Percentiles rank a stretch among this genome's conserved stretches.
Evolutionary conservation across 2,888 invertebrate genomes (phyloP).

Genomic region (Drosophila birchii): DNA sequence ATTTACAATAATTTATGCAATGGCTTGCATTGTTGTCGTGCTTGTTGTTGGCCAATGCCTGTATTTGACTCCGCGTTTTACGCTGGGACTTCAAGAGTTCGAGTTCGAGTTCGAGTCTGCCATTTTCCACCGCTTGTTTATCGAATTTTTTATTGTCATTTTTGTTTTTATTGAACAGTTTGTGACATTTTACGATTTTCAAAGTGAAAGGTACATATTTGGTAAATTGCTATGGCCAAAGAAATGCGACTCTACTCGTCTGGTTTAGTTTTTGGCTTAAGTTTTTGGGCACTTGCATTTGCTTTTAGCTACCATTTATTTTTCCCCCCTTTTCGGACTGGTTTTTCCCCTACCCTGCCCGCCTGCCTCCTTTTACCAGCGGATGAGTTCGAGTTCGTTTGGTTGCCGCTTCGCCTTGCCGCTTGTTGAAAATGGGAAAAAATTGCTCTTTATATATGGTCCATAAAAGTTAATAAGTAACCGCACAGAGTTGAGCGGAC

Average conservation of each 20-base stretch:
- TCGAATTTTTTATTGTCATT: conserved; percentile 67
- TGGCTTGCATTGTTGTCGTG: conserved; percentile 60
- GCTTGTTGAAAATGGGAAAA: conserved; percentile 29
- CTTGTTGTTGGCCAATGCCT: conserved; percentile 17
- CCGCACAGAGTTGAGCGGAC: not conserved
- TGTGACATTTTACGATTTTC: conserved; percentile 74
- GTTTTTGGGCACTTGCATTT: conserved; percentile 6
- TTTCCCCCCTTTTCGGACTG: conserved; percentile 21
- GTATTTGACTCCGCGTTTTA: conserved; percentile 13
- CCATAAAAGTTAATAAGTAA: conserved; percentile 43
- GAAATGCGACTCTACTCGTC: conserved; percentile 42
- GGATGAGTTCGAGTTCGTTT: conserved; percentile 14
- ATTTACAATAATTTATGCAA: conserved; percentile 71
- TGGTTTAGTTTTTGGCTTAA: conserved; percentile 24
- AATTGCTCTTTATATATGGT: conserved; percentile 34
- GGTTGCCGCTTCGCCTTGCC: conserved; percentile 7
- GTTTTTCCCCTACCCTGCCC: conserved; percentile 2
- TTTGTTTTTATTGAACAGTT: conserved; percentile 69
- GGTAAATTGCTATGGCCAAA: conserved; percentile 65
- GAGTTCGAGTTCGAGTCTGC: conserved; percentile 20
- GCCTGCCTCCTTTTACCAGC: not conserved
- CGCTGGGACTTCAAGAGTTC: not conserved
- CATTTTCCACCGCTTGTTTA: conserved; percentile 50
- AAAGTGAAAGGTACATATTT: conserved; percentile 72
- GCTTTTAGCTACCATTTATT: conserved; percentile 6